Evolutionary conservation across 2,888 invertebrate species (phyloP), one percentile per base, ranked within the genome.

Genomic region (Venusia cambrica): DNA sequence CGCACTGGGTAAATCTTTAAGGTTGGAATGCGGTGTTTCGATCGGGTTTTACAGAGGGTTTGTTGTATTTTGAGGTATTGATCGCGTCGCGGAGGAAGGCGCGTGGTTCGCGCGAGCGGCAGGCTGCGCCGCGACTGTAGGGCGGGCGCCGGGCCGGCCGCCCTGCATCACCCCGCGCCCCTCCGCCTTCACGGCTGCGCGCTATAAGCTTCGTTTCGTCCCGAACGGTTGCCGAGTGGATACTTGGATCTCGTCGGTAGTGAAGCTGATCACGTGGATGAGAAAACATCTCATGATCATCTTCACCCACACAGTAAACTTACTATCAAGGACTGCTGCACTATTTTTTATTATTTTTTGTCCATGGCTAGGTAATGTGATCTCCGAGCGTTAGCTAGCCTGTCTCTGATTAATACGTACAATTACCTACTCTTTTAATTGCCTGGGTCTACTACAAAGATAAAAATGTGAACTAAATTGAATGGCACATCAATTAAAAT

Each of bases 111-210:
- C 76, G 79, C 87, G 72, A 65, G 77, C 81, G 81, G 84, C 80
- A 63, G 73, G 73, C 57, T 75, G 59, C 69, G 85, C 84, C 85
- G 83, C 87, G 79, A 87, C 87, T 80, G 73, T 55, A 55, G 48
- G 60, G 62, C 64, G 65, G 67, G 51, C 52, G 57, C 48, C 39
- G 41, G 46, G 48, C 57, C 56, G 54, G 51, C 38, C 51, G 48
- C 35, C 39, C 38, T 41, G 14, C 49, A 36, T 52, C 57, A 42
- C 59, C 48, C 40, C 48, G 10, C 46, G 8, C 10, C 20, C 54
- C 62, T 51, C 30, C 53, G 45, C 36, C 45, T 29, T 40, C 48
- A 66, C 78, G 72, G 50, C 75, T 79, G 79, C 80, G 79, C 78
- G 67, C 20, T 41, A 43, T 53, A 43, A 60, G 59, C 62, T 70